Conservation (phyloP, 1,140 invertebrate genomes). For the Diabrotica virgifera region DNA sequence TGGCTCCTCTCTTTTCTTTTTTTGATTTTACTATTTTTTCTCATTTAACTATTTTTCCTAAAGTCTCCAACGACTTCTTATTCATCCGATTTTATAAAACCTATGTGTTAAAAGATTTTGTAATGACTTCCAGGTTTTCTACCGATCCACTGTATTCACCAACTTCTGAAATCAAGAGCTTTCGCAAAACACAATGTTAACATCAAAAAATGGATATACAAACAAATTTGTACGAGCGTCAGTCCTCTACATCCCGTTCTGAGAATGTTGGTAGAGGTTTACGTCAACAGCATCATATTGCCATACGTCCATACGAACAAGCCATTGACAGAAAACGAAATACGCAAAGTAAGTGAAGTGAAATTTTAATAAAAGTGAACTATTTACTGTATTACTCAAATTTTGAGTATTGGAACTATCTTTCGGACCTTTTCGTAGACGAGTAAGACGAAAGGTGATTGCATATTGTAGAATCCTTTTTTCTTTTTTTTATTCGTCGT, state of each 20-base stretch:
- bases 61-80: too few relatives aligned
- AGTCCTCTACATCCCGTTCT: conserved; percentile 90
- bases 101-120: not conserved
- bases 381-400: too few relatives aligned
- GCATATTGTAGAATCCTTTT: too few relatives aligned
- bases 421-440: too few relatives aligned
- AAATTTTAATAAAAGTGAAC: too few relatives aligned
- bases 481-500: too few relatives aligned
- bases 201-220: conserved; percentile 93
- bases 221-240: conserved; percentile 83
- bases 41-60: too few relatives aligned
- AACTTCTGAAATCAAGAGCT: conserved; percentile 88
- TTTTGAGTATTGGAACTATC: too few relatives aligned
- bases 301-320: conserved; percentile 77
- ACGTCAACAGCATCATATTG: conserved; percentile 89
- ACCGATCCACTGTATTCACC: conserved; percentile 96
- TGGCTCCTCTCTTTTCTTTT: too few relatives aligned
- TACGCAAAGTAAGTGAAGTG: conserved; percentile 56
- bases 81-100: too few relatives aligned
- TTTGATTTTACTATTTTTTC: too few relatives aligned
- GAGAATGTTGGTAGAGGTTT: conserved; percentile 91
- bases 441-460: too few relatives aligned
- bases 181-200: conserved; percentile 95
- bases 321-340: conserved; percentile 88
- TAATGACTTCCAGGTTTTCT: conserved; percentile 64